Base-by-base conservation (phyloP, 2,888 invertebrate genomes). In the Tiphia femorata region DNA sequence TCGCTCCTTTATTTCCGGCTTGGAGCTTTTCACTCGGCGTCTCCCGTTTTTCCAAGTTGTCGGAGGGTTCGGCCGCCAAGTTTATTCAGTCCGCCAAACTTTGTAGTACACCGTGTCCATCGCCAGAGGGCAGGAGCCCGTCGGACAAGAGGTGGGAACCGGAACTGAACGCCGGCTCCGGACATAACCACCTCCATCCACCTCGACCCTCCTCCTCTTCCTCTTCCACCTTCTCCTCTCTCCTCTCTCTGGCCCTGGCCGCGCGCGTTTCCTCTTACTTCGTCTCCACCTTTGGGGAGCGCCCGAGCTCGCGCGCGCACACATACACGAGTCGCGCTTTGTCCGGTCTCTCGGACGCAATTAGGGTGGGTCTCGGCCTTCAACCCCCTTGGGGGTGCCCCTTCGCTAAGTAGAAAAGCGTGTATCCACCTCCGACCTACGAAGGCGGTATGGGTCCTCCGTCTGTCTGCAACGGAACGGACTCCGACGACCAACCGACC, bases 341-440 rank as follows among this genome's bases (percentile, higher is more conserved):
- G 82, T 83, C 83, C 82, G 73, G 75, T 83, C 82, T 79, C 82
- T 82, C 81, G 83, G 82, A 82, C 81, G 82, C 82, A 83, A 83
- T 83, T 83, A 83, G 83, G 83, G 81, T 80, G 82, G 81, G 81
- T 77, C 79, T 77, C 74, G 70, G 72, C 66, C 69, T 77, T 73
- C 72, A 72, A 71, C 67, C 75, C 80, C 78, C 77, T 73, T 72
- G 70, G 75, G 77, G 77, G 74, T 67, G 76, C 70, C 72, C 72
- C 75, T 63, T 72, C 71, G 78, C 77, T 81, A 83, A 83, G 83
- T 83, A 83, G 83, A 83, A 83, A 83, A 83, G 81, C 83, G 82
- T 83, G 83, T 81, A 78, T 66, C 73, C 75, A 77, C 77, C 74
- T 72, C 72, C 73, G 68, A 72, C 65, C 73, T 74, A 69, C 73